Base-by-base conservation (phyloP, 2,888 invertebrate genomes). In the Lycophotia porphyrea region DNA sequence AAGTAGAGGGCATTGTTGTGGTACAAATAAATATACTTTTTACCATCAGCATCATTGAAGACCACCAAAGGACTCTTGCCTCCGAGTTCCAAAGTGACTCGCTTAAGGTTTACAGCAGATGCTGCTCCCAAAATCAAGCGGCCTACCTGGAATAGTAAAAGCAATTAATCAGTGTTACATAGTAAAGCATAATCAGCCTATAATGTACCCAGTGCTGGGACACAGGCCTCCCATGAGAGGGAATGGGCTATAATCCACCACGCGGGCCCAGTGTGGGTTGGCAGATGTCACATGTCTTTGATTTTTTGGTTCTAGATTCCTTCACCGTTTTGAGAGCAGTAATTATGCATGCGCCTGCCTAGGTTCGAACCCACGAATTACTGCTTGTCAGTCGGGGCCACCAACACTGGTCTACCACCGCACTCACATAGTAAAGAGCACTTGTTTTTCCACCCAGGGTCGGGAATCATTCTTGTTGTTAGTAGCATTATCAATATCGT, bases 21-120 rank as follows among this genome's bases (percentile, higher is more conserved):
- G 3, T 31, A 42, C 15, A 42, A 42, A 69, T 60, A 18, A 18
- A 44, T n/a, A 52, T 34, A 27, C 21, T 63, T 73, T 5, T 95
- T 95, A 98, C 98, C 95, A 92, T 98, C 97, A 64, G 97, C 98
- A 95, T 98, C 98, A 82, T 98, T 97, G 90, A 98, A 98, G 24
- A 99, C 97, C 27, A 99, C 98, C 31, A 98, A 94, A 0, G 99
- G 99, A 91, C 98, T 98, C 93, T 99, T 99, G 78, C 99, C 99
- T 58, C 99, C 99, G 58, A 99, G 96, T 92, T 99, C 99, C 74
- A 99, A 94, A 5, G 98, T 98, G 0, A 99, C 97, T 74, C 98
- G 97, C 92, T 99, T 99, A 70, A 99, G 95, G 91, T 98, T 99
- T 1, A 97, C 97, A 63, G 97, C 97, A 21, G 98, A 98, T 3